Conservation (phyloP, 1,140 invertebrate genomes). For the Drosophila pseudoananassae region DNA sequence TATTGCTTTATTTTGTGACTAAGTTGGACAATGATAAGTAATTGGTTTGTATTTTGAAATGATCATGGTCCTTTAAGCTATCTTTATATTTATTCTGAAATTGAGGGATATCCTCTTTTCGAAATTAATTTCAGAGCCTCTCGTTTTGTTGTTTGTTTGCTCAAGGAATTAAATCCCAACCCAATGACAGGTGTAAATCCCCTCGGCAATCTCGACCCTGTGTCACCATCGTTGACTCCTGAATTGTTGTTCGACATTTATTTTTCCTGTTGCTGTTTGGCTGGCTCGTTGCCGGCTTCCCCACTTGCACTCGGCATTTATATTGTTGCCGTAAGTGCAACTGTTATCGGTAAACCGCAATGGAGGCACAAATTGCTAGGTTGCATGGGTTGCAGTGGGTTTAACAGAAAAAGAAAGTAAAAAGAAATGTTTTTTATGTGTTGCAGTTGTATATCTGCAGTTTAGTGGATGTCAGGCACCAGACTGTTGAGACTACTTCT, state of each 20-base stretch:
- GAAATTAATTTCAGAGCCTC: neutral
- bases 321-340: slow-evolving; percentile 32
- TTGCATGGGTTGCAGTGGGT: slow-evolving; percentile 23
- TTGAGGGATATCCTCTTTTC: slow-evolving; percentile 1
- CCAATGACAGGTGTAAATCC: slow-evolving; percentile 41
- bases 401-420: neutral
- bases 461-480: slow-evolving; percentile 29
- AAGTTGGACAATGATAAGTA: too few relatives aligned
- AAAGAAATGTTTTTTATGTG: neutral
- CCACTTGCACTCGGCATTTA: slow-evolving; percentile 16
- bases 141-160: slow-evolving; percentile 44
- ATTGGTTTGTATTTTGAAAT: too few relatives aligned
- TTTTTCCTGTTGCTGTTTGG: slow-evolving; percentile 49
- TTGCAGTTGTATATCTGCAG: slow-evolving; percentile 29
- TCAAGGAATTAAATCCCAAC: slow-evolving; percentile 33
- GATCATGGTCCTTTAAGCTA: neutral
- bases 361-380: slow-evolving; percentile 50
- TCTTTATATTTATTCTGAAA: neutral
- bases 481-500: slow-evolving; percentile 16
- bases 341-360: slow-evolving; percentile 63
- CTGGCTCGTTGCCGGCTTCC: slow-evolving; percentile 4
- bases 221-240: slow-evolving; percentile 33
- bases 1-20: too few relatives aligned
- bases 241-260: slow-evolving; percentile 50
- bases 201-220: slow-evolving; percentile 18